phyloP scores from a whole-genome alignment of 2,113 vertebrate genomes.

The Diphyllodes magnificus region DNA sequence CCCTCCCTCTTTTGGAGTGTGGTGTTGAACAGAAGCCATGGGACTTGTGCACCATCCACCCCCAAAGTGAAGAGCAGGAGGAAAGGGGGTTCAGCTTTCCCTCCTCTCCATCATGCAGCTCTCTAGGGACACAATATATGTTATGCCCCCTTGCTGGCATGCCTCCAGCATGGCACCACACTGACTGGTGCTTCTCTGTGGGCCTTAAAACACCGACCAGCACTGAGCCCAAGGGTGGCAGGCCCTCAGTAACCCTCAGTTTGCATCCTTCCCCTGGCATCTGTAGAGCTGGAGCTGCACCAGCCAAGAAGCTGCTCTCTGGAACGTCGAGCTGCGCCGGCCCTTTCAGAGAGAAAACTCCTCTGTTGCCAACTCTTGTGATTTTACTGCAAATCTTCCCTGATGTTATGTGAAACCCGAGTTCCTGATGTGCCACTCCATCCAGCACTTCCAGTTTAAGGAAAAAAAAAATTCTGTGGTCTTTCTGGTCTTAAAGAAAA shows the following conservation, averaged over 20 bases:
- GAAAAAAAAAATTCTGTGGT: background rate
- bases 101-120: background rate
- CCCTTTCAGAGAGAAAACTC: background rate
- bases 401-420: background rate
- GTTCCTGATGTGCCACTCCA: background rate
- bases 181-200: background rate
- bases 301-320: background rate
- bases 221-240: background rate
- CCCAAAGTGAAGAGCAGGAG: background rate
- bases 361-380: background rate
- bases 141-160: background rate
- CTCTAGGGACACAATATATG: rapidly evolving
- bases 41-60: background rate
- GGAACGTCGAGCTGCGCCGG: background rate
- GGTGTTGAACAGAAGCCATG: background rate
- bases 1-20: background rate
- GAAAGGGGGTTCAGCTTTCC: background rate
- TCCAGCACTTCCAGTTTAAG: background rate
- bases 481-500: background rate
- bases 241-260: background rate
- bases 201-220: background rate
- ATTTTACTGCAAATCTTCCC: conserved; percentile 6
- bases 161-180: background rate
- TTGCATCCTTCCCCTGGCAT: background rate
- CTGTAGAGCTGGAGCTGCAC: background rate